Conservation (phyloP, 2,113 vertebrate species). For the Elachura formosa region DNA sequence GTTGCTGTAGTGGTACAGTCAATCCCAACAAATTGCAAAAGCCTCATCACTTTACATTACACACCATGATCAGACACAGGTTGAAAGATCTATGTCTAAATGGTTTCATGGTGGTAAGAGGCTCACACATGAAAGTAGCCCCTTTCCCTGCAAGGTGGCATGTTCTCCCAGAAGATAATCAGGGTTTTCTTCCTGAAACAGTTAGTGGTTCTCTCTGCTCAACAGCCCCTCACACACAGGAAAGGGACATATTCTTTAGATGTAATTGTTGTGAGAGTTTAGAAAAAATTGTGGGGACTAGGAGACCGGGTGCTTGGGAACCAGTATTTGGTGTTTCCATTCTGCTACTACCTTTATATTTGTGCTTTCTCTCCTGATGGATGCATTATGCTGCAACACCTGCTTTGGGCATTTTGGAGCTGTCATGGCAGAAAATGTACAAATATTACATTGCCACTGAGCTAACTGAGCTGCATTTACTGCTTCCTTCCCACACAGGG, state of each 20-base stretch:
- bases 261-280: neutral
- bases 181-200: constrained; percentile 1
- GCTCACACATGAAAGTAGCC: neutral
- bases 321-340: neutral
- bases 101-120: neutral
- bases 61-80: neutral
- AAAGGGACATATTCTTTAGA: neutral
- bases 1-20: neutral
- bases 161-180: constrained; percentile 11
- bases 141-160: neutral
- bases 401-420: constrained; percentile 12
- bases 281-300: neutral
- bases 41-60: constrained; percentile 4
- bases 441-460: neutral
- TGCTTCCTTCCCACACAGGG: neutral
- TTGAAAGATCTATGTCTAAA: neutral
- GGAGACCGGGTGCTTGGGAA: neutral
- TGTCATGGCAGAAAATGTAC: neutral
- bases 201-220: neutral
- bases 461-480: neutral
- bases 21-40: neutral
- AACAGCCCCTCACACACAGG: neutral
- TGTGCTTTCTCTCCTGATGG: neutral
- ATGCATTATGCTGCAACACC: constrained; percentile 7
- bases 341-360: neutral